Base-by-base conservation (phyloP, 2,888 invertebrate genomes). In the Nipponacmea schrenckii region DNA sequence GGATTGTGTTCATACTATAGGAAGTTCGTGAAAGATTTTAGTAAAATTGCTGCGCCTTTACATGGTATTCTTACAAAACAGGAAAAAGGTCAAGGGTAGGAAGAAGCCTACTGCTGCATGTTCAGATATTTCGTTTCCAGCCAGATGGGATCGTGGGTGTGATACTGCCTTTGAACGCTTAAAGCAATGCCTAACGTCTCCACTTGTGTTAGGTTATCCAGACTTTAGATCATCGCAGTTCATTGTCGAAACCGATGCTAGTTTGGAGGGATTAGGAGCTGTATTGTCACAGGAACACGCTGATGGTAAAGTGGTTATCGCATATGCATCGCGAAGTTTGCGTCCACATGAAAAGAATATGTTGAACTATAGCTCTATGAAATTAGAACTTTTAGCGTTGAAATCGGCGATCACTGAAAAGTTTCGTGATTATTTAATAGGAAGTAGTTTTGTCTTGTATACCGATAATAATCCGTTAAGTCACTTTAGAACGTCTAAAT, bases 401-500 rank as follows among this genome's bases (percentile, higher is more conserved):
- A n/a, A n/a, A n/a, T n/a, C 74, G 78, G 77, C 77, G 10, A 66
- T 77, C 20, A 70, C 68, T 5, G 76, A 79, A 48, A 74, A 73
- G 68, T 77, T 76, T 65, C 70, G 74, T 56, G 72, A 73, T 39
- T 75, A 73, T 56, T 70, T 79, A 24, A 10, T 74, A 15, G 72
- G 78, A 39, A 44, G 68, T 12, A 56, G 64, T 20, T 74, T 74
- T 69, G 24, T 66, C 67, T 71, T 78, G 15, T 74, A 66, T 50
- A 77, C 76, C 14, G 73, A 78, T 67, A n/a, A 80, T 78, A 78
- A 78, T 69, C 72, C 77, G n/a, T 70, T 73, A 27, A 70, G 74
- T 67, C 71, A 74, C 64, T 39, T 75, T 15, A 62, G 74, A 56
- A 70, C 77, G n/a, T 72, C 78, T 1, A 78, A 79, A 69, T 45